A percentile compares a stretch with the other conserved stretches of the same genome.
These are phyloP conservation scores for Campoplex capitator DNA, from an alignment of 2,888 invertebrate species.

Conservation along the genomic window DNA sequence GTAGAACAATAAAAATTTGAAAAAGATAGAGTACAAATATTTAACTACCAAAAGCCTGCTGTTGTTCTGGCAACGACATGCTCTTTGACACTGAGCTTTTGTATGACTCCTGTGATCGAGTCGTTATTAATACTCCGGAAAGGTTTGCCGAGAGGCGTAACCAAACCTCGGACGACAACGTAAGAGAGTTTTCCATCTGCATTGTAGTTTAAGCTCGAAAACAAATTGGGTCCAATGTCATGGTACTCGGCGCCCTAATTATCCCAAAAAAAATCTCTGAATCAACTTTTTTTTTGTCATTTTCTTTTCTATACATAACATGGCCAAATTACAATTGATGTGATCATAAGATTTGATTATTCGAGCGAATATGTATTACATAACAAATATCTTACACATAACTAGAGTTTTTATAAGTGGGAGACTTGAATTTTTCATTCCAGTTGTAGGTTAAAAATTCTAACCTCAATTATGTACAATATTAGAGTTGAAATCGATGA, in stretches of 20 bases:
- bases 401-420: not conserved
- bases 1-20: not conserved
- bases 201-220: slow-evolving; percentile 87
- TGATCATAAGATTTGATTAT: not conserved
- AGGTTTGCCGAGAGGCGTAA: slow-evolving; percentile 91
- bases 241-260: slow-evolving; percentile 89
- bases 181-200: slow-evolving; percentile 89
- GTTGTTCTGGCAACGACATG: slow-evolving; percentile 93
- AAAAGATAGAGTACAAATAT: not conserved
- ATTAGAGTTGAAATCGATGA: not conserved
- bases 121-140: slow-evolving; percentile 91
- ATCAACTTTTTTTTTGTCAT: not conserved
- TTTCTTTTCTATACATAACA: not conserved
- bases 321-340: not conserved
- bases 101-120: slow-evolving; percentile 91
- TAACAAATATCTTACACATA: not conserved
- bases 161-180: slow-evolving; percentile 91
- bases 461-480: not conserved
- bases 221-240: slow-evolving; percentile 88
- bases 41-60: slow-evolving; percentile 91
- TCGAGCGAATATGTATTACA: not conserved
- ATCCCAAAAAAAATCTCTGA: not conserved
- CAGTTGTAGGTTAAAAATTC: slow-evolving; percentile 19
- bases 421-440: not conserved
- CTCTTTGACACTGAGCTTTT: slow-evolving; percentile 92